Evolutionary conservation across 1,140 invertebrate species (phyloP), one percentile per base, ranked within the genome.

Genomic region (Thrips palmi): DNA sequence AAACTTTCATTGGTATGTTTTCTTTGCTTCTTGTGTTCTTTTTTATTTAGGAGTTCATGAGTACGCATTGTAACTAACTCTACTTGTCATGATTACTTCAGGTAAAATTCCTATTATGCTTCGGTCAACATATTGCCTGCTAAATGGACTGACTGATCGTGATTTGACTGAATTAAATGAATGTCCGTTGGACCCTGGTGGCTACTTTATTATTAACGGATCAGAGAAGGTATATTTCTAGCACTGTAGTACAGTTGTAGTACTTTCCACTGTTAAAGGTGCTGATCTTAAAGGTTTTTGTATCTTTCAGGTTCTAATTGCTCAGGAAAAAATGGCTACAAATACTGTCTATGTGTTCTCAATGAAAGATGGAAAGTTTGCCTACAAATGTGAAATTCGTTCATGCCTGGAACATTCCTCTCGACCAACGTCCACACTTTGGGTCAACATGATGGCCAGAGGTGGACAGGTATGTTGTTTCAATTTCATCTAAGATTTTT

Each of bases 291-390:
- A 27, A 22, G 12, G 6, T 37, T 40, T 39, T 34, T 39, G 14
- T 41, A n/a, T 32, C 40, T 47, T 29, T 15, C 40, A 75, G 62
- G 74, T 82, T 1, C 59, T 98, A 1, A 97, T 98, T 60, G 93
- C 93, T 6, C 93, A 98, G 59, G 93, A 98, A 58, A 97, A 97
- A 62, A 98, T 98, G 93, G 93, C 94, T 10, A 97, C 93, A 7
- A 98, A 98, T 56, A 97, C 92, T 37, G 94, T 98, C 2, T 98
- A 98, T 63, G 94, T 98, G 2, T 98, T 98, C 55, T 83, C 85
- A 51, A 92, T 97, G 83, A 98, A 97, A 62, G 83, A 86, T 55
- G 83, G 85, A 35, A 98, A 98, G 59, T 98, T 87, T 68, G 88
- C 89, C 6, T 98, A 82, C 53, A 97, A 97, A 64, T 80, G 91